These are phyloP conservation scores for Acanthococcus lagerstroemiae DNA, from an alignment of 2,888 invertebrate genomes.

Conservation along the genomic window DNA sequence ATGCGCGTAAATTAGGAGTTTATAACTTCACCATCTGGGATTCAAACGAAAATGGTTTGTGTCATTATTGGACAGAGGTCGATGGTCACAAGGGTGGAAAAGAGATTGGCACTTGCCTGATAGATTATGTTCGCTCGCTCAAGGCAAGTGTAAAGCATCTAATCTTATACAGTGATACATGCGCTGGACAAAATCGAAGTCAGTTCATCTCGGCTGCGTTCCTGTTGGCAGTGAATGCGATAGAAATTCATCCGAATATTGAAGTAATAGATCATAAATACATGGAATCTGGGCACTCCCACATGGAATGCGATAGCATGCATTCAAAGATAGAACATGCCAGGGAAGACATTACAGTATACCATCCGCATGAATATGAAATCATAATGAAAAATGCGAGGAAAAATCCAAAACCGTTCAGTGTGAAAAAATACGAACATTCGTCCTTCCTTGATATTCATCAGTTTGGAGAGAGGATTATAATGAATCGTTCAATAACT, in stretches of 20 bases:
- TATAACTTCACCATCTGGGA: neutral
- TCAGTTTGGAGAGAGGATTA: neutral
- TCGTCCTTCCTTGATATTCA: neutral
- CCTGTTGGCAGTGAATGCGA: slow-evolving; percentile 35
- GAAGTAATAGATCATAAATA: slow-evolving; percentile 35
- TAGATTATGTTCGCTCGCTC: neutral
- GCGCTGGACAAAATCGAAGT: slow-evolving; percentile 14
- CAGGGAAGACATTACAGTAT: neutral
- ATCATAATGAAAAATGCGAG: neutral
- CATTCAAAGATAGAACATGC: slow-evolving; percentile 34
- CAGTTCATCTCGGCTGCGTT: slow-evolving; percentile 30
- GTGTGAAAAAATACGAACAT: neutral
- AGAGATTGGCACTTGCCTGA: slow-evolving; percentile 14
- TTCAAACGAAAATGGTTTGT: slow-evolving; percentile 1
- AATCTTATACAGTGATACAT: slow-evolving; percentile 2
- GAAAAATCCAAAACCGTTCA: neutral
- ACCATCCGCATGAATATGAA: neutral
- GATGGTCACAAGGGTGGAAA: slow-evolving; percentile 11
- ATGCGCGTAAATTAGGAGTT: neutral
- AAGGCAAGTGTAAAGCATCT: neutral
- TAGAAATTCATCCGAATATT: slow-evolving; percentile 16
- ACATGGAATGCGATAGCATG: slow-evolving; percentile 33
- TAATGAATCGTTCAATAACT: neutral
- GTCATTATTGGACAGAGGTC: slow-evolving; percentile 9
- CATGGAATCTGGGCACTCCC: slow-evolving; percentile 36